Percentiles rank a stretch among this genome's conserved stretches.
These are phyloP conservation scores for Nymphalis c-album DNA, from an alignment of 2,888 invertebrate genomes.

Conservation along the genomic window DNA sequence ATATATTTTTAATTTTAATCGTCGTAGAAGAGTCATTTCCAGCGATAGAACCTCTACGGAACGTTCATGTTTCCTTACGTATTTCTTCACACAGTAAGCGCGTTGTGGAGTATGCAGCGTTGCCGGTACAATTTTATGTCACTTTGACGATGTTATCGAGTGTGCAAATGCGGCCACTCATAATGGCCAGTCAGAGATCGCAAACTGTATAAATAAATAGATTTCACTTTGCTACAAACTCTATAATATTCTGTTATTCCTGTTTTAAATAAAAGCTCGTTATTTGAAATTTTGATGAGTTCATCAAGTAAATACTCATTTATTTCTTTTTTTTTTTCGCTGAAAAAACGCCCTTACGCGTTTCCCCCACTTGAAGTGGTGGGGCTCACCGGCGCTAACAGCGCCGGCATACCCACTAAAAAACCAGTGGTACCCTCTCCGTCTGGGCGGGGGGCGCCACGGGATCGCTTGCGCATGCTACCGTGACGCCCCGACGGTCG, in stretches of 20 bases:
- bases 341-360: no score
- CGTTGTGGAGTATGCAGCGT: slow-evolving; percentile 33
- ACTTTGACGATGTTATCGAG: slow-evolving; percentile 67
- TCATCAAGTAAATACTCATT: no score
- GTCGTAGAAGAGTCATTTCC: slow-evolving; percentile 12
- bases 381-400: no score
- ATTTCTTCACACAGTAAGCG: slow-evolving; percentile 41
- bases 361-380: no score
- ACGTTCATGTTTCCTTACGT: slow-evolving; percentile 17
- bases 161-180: slow-evolving; percentile 55
- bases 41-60: slow-evolving; percentile 17
- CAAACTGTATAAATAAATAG: slow-evolving; percentile 19
- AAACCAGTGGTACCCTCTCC: no score
- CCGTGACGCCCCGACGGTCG: no score
- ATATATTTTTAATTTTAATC: no score
- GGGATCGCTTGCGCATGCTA: no score
- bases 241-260: not conserved
- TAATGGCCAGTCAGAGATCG: slow-evolving; percentile 39
- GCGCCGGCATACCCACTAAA: no score
- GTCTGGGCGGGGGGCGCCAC: no score
- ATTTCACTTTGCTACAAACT: slow-evolving; percentile 14
- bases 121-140: slow-evolving; percentile 66
- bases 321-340: no score
- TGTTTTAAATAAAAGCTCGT: not conserved
- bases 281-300: no score